phyloP scores from a whole-genome alignment of 1,140 invertebrate genomes.

The Sminthurides bifidus region DNA sequence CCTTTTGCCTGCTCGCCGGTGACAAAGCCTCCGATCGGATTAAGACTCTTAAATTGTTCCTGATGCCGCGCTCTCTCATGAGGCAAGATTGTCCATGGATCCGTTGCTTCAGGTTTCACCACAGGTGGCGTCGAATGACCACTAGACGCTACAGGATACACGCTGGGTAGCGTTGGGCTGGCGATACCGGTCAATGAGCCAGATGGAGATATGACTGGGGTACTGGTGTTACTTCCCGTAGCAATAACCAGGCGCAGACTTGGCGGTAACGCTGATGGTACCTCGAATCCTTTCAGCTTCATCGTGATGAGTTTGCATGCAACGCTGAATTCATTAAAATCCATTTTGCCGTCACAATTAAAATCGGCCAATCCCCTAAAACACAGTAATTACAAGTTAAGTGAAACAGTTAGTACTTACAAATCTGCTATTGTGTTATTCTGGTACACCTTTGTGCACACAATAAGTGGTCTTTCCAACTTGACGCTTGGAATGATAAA shows the following conservation, averaged over 20 bases:
- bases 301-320: slow-evolving; percentile 94
- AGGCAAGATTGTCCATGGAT: slow-evolving; percentile 76
- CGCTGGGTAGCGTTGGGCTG: neutral
- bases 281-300: slow-evolving; percentile 78
- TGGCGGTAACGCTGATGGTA: slow-evolving; percentile 72
- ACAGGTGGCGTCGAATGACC: neutral
- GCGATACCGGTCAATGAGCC: slow-evolving; percentile 27
- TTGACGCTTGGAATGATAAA: neutral
- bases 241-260: slow-evolving; percentile 41
- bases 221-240: slow-evolving; percentile 20
- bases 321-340: slow-evolving; percentile 92
- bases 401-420: neutral
- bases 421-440: neutral
- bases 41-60: slow-evolving; percentile 76
- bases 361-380: slow-evolving; percentile 80
- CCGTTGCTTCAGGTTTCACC: slow-evolving; percentile 34
- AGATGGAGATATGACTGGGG: slow-evolving; percentile 14
- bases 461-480: neutral
- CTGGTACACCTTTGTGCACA: neutral
- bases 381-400: slow-evolving; percentile 1
- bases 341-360: slow-evolving; percentile 92
- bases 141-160: neutral
- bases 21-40: slow-evolving; percentile 72
- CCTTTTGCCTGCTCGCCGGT: slow-evolving; percentile 87
- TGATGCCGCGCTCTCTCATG: slow-evolving; percentile 77